Base-by-base conservation (phyloP, 2,888 invertebrate species). In the Agrochola macilenta region DNA sequence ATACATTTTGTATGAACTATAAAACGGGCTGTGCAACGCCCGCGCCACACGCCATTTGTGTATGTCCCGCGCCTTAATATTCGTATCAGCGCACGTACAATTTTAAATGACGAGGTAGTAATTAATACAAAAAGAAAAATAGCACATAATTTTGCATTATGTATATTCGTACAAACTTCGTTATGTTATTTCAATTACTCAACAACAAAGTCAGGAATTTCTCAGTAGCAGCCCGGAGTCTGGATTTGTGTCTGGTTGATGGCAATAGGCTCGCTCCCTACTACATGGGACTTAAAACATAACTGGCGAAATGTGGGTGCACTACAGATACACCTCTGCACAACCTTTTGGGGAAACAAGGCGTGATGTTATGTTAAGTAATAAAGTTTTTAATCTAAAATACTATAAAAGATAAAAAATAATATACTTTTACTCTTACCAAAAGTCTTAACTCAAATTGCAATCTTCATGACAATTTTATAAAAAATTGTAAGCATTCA, bases 401-500 rank as follows among this genome's bases (percentile, higher is more conserved):
- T 20, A 64, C 73, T 61, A 39, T 58, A 79, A 68, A 83, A 73
- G 17, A 83, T 72, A 77, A 84, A n/a, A 84, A 84, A 78, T 76
- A 84, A 84, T 78, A 75, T 84, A 75, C 77, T 84, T 77, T 75
- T 74, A 65, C n/a, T 79, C 66, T 76, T 83, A 83, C 46, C 39
- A 83, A 75, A 83, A 83, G 46, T 66, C 81, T 76, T 66, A 73
- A 81, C 73, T 84, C 23, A 83, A 84, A 69, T 72, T 65, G 61
- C 17, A 68, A 77, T 77, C 65, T 57, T 60, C 57, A 35, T 71
- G 66, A 78, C 70, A 75, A 79, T 74, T 39, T 39, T 70, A 77
- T 78, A 64, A 58, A 75, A 80, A 72, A 77, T 57, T 78, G 64
- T 81, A 86, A 83, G 79, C 85, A 68, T 84, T 78, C 64, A 82